phyloP scores from a whole-genome alignment of 1,140 invertebrate species.

The Oedothorax gibbosus region DNA sequence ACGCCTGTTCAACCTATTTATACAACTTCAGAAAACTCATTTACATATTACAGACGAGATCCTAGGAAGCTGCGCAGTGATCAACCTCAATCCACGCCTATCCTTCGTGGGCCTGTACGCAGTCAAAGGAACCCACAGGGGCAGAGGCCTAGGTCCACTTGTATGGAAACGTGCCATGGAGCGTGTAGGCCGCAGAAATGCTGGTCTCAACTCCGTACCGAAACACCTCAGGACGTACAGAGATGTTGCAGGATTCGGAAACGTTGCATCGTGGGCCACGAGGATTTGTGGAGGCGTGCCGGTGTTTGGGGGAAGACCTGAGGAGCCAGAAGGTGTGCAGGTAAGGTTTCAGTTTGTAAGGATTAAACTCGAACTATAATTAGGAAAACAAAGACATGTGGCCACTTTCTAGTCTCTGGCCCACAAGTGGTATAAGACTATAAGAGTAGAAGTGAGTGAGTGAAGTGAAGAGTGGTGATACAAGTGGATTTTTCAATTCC shows the following conservation, averaged over 20 bases:
- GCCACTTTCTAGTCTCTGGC: no score
- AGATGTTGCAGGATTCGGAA: conserved; percentile 62
- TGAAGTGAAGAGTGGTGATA: no score
- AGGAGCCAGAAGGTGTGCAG: conserved; percentile 29
- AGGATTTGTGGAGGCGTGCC: conserved; percentile 29
- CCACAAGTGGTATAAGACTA: no score
- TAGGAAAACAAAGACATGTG: no score
- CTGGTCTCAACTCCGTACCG: conserved; percentile 63
- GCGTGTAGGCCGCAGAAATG: conserved; percentile 62
- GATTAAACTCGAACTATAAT: no score
- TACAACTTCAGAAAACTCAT: background rate
- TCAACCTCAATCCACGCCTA: conserved; percentile 48
- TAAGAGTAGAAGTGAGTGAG: no score
- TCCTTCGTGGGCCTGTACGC: conserved; percentile 64
- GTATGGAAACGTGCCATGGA: conserved; percentile 62
- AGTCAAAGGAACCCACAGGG: conserved; percentile 58
- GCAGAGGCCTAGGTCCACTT: conserved; percentile 59
- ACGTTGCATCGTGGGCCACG: conserved; percentile 29
- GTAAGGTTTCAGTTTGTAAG: background rate
- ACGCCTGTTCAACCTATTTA: no score
- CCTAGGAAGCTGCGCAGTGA: conserved; percentile 62
- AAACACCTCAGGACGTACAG: conserved; percentile 63
- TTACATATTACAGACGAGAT: conserved; percentile 53
- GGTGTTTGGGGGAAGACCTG: background rate
- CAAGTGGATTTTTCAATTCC: no score